Base-by-base conservation (phyloP, 1,140 invertebrate species). In the Caenorhabditis inopinata region DNA sequence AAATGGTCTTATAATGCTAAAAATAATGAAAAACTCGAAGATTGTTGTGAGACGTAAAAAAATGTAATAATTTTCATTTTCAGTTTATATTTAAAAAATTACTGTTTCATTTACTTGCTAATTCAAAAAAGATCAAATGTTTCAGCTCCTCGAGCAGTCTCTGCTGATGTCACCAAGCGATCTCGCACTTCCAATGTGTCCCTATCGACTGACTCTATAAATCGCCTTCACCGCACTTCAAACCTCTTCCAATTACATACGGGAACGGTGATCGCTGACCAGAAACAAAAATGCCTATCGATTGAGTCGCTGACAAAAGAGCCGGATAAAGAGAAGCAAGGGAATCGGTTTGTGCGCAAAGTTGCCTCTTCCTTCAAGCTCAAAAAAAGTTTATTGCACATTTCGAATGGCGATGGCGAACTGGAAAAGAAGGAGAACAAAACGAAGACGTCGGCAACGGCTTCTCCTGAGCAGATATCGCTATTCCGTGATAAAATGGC, bases 291-390 rank as follows among this genome's bases (percentile, higher is more conserved):
- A 68, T 68, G 32, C 0, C 58, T 68, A 3, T 68, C 58, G 12
- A 68, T 68, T 38, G 58, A 68, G 38, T 68, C 58, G 3, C 29
- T 68, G 11, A 68, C 58, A 42, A 68, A 68, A 68, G 58, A 11
- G 4, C 6, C n/a, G 5, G 58, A 68, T 21, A 68, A 68, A 21
- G 58, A 68, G 4, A 35, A n/a, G n/a, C n/a, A 38, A 38, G 11
- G 45, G 0, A n/a, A 18, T 7, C n/a, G 58, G 27, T 75, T 79
- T 16, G 78, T 79, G 5, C 12, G 78, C 9, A 79, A 75, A 51
- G 68, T 79, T 18, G 78, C 78, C 62, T 74, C 78, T 9, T 79
- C 78, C 2, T 79, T 79, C 29, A 42, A 68, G 5, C n/a, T 68
- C 7, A 16, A 32, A 14, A 68, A 68, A 38, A 68, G 25, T 21